A percentile compares a stretch with the other conserved stretches of the same genome.
Evolutionary conservation across 2,888 invertebrate genomes (phyloP).

Genomic region (Trypoxylon attenuatum): DNA sequence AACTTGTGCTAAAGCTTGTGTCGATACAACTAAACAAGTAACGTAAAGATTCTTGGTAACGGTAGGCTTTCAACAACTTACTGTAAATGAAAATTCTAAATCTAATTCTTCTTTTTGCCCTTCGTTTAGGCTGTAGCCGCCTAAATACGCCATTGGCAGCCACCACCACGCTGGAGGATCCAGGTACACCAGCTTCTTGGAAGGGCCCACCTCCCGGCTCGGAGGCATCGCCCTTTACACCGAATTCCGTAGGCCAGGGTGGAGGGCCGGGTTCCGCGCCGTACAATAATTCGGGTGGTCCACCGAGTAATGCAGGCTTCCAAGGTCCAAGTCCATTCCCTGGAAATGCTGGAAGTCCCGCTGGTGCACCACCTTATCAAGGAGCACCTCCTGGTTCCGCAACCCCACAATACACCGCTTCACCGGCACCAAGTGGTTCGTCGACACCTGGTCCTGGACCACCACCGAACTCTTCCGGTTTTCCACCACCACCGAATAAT

Average conservation of each 20-base stretch:
- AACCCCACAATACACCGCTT: constrained; percentile 90
- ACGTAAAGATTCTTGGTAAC: no score
- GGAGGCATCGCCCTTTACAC: constrained; percentile 81
- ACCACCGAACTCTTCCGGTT: constrained; percentile 76
- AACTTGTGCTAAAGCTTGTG: no score
- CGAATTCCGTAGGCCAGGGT: constrained; percentile 78
- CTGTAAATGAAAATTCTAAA: no score
- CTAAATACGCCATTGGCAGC: constrained; percentile 75
- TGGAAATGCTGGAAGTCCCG: constrained; percentile 84
- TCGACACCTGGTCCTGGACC: constrained; percentile 87
- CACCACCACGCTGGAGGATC: constrained; percentile 85
- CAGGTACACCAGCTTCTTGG: constrained; percentile 82
- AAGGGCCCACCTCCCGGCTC: constrained; percentile 84
- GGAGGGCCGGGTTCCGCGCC: constrained; percentile 75
- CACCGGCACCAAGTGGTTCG: constrained; percentile 88
- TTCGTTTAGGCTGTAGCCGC: constrained; percentile 90
- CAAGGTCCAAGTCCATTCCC: constrained; percentile 79
- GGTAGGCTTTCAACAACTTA: no score
- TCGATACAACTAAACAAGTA: no score
- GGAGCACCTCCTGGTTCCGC: constrained; percentile 85
- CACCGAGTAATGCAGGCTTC: constrained; percentile 77
- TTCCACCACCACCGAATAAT: constrained; percentile 72
- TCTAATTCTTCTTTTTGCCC: no score
- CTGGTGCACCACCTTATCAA: constrained; percentile 83
- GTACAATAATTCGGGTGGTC: constrained; percentile 74